Base-by-base conservation (phyloP, 1,140 invertebrate species). In the Lepidurus packardi region DNA sequence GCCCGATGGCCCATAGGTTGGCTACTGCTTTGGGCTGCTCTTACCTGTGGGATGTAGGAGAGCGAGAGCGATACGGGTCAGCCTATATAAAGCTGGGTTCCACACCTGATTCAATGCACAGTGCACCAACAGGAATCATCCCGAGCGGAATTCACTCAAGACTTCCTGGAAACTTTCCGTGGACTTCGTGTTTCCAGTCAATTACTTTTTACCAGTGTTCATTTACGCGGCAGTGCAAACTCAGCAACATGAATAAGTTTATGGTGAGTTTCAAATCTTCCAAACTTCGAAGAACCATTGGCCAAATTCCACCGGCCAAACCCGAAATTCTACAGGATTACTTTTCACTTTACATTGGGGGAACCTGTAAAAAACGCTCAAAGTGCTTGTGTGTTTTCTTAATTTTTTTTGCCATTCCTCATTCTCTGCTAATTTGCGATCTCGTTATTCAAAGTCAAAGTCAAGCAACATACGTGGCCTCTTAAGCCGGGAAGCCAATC, bases 171-270 rank as follows among this genome's bases (percentile, higher is more conserved):
- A 65, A 7, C 21, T 65, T 21, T 9, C 13, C 53, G 21, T n/a
- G 53, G 16, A 21, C 21, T 65, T 65, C 53, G 53, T 65, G 53
- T 65, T 65, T 65, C 53, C 53, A 65, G 53, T 65, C 53, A 65
- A 34, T 65, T 65, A 21, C 21, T n/a, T 65, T 65, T 13, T 65
- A 65, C 53, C 53, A 65, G 53, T 65, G 53, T 65, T 65, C 53
- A 65, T n/a, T 65, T 65, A 34, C n/a, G 53, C 53, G 21, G 16
- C 53, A 65, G 53, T 65, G 53, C 21, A 65, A 34, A 65, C 21
- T 65, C 53, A 65, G 21, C 53, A 65, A n/a, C 53, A 65, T 65
- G 53, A 65, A 65, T 65, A 65, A 65, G 53, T 65, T 65, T 65
- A 65, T 65, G 53, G 53, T 65, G 53, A 65, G 53, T 65, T 65